phyloP scores from a whole-genome alignment of 2,797 vertebrate species.

The Hippocampus kuda region DNA sequence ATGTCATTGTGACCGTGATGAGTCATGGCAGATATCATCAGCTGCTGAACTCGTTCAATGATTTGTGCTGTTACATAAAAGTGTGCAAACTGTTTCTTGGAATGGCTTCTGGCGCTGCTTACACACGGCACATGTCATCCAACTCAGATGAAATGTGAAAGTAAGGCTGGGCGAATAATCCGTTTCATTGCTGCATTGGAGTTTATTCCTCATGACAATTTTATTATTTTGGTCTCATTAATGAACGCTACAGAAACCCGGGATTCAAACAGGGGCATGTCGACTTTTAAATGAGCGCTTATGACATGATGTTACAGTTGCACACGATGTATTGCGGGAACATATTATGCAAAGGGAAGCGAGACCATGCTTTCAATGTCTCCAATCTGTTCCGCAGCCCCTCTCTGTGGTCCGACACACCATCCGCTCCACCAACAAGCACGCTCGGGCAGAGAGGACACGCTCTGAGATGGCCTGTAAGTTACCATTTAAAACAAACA shows the following conservation, averaged over 20 bases:
- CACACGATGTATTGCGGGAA: too few species aligned
- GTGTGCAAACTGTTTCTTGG: neutral
- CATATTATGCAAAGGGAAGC: too few species aligned
- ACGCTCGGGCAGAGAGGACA: slow-evolving; percentile 78
- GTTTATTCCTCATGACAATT: too few species aligned
- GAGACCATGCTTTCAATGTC: slow-evolving; percentile 14
- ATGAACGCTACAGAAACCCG: too few species aligned
- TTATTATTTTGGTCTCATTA: too few species aligned
- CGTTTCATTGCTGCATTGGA: too few species aligned
- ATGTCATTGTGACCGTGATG: neutral
- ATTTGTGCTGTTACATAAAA: neutral
- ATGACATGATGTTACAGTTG: too few species aligned
- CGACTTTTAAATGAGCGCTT: too few species aligned
- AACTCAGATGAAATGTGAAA: neutral
- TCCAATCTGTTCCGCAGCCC: slow-evolving; percentile 62
- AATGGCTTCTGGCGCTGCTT: neutral
- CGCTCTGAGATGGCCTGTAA: slow-evolving; percentile 94
- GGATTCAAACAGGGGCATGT: too few species aligned
- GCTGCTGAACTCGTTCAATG: neutral
- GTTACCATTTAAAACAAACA: slow-evolving; percentile 40
- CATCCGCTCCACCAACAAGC: slow-evolving; percentile 90
- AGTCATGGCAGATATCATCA: neutral
- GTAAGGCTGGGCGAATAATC: too few species aligned
- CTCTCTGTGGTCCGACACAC: slow-evolving; percentile 82
- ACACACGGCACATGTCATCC: neutral